Conservation (phyloP, 2,113 vertebrate species). For the Clarias batrachus region DNA sequence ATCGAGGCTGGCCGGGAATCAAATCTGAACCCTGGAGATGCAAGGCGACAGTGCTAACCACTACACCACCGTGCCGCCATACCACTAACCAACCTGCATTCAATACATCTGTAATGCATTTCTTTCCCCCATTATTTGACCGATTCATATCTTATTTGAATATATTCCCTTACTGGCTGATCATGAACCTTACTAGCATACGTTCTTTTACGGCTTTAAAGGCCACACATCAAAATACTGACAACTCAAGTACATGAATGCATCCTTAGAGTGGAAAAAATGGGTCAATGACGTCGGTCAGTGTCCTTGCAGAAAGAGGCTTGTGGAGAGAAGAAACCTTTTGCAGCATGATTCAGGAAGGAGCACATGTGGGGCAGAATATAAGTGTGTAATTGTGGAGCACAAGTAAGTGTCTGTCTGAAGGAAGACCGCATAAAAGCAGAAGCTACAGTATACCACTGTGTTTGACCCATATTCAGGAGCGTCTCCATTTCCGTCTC, state of each 20-base stretch:
- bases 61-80: too few species aligned
- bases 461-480: constrained; percentile 18
- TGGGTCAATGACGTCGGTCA: constrained; percentile 52
- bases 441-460: neutral
- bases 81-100: neutral
- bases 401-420: neutral
- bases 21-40: too few species aligned
- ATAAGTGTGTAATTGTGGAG: neutral
- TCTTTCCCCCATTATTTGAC: neutral
- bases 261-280: constrained; percentile 13
- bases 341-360: neutral
- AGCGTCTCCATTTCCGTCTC: constrained; percentile 2
- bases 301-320: neutral
- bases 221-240: constrained; percentile 20
- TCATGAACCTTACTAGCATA: neutral
- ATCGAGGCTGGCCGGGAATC: too few species aligned
- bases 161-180: neutral
- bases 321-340: neutral
- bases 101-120: neutral
- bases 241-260: neutral
- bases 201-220: constrained; percentile 25
- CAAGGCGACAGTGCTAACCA: too few species aligned
- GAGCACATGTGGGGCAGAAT: neutral
- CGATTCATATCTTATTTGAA: neutral
- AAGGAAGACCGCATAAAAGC: constrained; percentile 1